Conservation (phyloP, 1,140 invertebrate species). For the Polyergus mexicanus region DNA sequence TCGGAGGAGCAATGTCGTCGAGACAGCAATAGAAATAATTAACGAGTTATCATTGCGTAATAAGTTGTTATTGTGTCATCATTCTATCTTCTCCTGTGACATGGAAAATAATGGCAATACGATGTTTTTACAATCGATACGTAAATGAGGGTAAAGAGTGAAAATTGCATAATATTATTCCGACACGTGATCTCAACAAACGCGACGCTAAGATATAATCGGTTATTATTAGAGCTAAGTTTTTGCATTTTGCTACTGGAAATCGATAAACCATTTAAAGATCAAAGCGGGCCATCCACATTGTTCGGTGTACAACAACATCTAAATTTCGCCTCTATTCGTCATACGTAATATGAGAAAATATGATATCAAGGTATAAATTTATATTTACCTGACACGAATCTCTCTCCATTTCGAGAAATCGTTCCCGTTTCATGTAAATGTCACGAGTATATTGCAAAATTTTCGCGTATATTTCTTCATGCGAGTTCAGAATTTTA, state of each 20-base stretch:
- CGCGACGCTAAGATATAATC: conserved; percentile 44
- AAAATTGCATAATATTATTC: conserved; percentile 51
- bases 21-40: conserved; percentile 10
- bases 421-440: conserved; percentile 41
- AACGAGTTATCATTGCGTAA: not conserved
- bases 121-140: conserved; percentile 32
- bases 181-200: conserved; percentile 42
- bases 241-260: conserved; percentile 22
- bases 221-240: conserved; percentile 46
- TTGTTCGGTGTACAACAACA: not conserved
- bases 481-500: not conserved
- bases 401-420: conserved; percentile 17
- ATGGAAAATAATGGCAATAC: conserved; percentile 21
- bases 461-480: conserved; percentile 1
- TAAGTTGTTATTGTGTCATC: not conserved
- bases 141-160: conserved; percentile 5
- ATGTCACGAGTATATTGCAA: conserved; percentile 43
- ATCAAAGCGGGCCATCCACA: conserved; percentile 28
- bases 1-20: not conserved
- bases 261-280: conserved; percentile 54
- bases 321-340: not conserved
- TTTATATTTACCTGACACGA: conserved; percentile 58
- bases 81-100: not conserved
- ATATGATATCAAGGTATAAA: conserved; percentile 17
- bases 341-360: not conserved